phyloP scores from a whole-genome alignment of 1,140 invertebrate genomes.

The Trinorchestia longiramus region DNA sequence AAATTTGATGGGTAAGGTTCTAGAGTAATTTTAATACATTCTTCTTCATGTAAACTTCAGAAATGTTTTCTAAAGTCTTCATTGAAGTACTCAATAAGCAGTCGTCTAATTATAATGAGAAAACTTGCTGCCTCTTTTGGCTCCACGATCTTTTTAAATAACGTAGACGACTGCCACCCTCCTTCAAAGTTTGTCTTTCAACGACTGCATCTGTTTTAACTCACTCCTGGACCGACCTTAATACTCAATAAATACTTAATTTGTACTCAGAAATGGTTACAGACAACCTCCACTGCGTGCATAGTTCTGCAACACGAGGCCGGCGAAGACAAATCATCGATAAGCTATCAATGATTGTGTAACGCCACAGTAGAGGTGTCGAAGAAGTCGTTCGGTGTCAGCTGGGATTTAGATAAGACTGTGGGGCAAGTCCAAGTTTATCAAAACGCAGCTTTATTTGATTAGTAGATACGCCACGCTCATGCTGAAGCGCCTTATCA shows the following conservation, averaged over 20 bases:
- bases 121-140: too few species aligned
- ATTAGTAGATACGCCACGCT: not conserved
- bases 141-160: not conserved
- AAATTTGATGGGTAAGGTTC: too few species aligned
- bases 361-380: not conserved
- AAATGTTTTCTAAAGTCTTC: too few species aligned
- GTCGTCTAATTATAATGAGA: too few species aligned
- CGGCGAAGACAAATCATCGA: not conserved
- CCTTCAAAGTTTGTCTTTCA: not conserved
- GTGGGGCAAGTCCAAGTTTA: not conserved
- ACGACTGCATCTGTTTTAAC: not conserved
- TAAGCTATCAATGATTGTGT: conserved; percentile 23
- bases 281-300: not conserved
- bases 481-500: not conserved
- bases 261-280: not conserved
- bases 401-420: conserved; percentile 30
- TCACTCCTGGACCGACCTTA: not conserved
- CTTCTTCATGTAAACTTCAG: too few species aligned
- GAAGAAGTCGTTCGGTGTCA: not conserved
- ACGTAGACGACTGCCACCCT: not conserved
- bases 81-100: too few species aligned
- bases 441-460: not conserved
- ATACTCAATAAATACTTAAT: not conserved
- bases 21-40: too few species aligned
- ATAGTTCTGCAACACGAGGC: not conserved